Evolutionary conservation across 2,797 vertebrate genomes (phyloP).

Genomic region (Rhabdomys pumilio): DNA sequence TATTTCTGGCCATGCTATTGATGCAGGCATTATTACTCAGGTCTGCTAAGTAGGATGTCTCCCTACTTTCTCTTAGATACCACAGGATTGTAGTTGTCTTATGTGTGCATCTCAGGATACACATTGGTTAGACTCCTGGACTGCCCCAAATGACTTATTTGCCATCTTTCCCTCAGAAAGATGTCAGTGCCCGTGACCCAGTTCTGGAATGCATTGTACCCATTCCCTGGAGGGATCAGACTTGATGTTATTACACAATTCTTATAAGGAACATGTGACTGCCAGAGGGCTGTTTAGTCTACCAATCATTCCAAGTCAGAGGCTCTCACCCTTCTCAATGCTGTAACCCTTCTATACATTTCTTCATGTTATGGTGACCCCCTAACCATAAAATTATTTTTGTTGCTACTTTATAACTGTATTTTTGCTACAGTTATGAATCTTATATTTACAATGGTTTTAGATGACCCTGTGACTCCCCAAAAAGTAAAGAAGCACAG

Average conservation of each 20-base stretch:
- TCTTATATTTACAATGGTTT: background rate
- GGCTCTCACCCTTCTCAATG: background rate
- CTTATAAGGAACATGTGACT: conserved; percentile 55
- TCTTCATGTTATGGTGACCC: background rate
- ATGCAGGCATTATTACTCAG: background rate
- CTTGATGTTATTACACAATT: conserved; percentile 44
- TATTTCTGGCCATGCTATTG: background rate
- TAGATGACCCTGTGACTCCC: background rate
- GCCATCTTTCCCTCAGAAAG: background rate
- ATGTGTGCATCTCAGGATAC: background rate
- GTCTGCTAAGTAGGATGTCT: background rate
- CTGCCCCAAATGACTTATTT: background rate
- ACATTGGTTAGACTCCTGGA: background rate
- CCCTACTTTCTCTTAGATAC: background rate
- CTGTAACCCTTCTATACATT: background rate
- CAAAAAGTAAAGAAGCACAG: background rate
- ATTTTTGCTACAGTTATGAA: background rate
- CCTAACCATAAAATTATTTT: background rate
- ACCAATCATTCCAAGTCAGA: background rate
- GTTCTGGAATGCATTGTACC: background rate
- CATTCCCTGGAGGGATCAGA: background rate
- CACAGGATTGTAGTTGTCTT: background rate
- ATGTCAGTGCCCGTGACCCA: conserved; percentile 12
- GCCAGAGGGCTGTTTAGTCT: conserved; percentile 24
- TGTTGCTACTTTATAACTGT: background rate